phyloP scores from a whole-genome alignment of 1,140 invertebrate genomes.

The Drosophila parabipectinata region DNA sequence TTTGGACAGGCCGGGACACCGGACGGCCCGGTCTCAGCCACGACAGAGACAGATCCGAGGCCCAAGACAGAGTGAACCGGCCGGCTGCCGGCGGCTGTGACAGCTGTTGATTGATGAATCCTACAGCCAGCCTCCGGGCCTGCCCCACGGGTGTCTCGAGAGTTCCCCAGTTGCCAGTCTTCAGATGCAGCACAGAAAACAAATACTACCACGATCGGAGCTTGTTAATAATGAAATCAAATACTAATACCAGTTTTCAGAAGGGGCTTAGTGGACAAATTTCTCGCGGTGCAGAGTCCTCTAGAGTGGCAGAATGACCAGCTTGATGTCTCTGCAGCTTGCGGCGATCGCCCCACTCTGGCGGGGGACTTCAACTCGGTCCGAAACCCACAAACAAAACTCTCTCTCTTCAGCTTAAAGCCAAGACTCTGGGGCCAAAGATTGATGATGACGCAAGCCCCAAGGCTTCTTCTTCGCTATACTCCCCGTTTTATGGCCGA shows the following conservation, averaged over 20 bases:
- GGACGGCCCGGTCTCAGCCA: slow-evolving; percentile 3
- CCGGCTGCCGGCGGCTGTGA: slow-evolving; percentile 67
- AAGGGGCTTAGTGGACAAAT: no score
- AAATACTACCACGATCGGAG: not conserved
- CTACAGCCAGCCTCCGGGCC: slow-evolving; percentile 66
- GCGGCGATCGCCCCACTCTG: slow-evolving; percentile 51
- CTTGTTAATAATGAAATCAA: not conserved
- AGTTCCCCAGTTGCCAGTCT: slow-evolving; percentile 10
- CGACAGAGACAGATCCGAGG: not conserved
- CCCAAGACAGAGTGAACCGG: slow-evolving; percentile 50
- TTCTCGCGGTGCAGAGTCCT: slow-evolving; percentile 12
- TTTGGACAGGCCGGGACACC: slow-evolving; percentile 15
- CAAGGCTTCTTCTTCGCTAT: slow-evolving; percentile 20
- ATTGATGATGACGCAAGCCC: slow-evolving; percentile 79
- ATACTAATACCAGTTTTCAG: not conserved
- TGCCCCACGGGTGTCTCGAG: slow-evolving; percentile 35
- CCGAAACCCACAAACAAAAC: slow-evolving; percentile 11
- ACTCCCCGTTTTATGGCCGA: slow-evolving; percentile 65
- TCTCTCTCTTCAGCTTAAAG: slow-evolving; percentile 11
- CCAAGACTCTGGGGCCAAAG: slow-evolving; percentile 20
- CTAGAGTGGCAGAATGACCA: slow-evolving; percentile 20
- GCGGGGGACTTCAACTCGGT: not conserved
- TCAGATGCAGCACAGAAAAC: not conserved
- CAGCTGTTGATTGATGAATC: slow-evolving; percentile 82
- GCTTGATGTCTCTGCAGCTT: slow-evolving; percentile 42